Conservation (phyloP, 2,797 vertebrate species). For the Ctenopoma multispine region DNA sequence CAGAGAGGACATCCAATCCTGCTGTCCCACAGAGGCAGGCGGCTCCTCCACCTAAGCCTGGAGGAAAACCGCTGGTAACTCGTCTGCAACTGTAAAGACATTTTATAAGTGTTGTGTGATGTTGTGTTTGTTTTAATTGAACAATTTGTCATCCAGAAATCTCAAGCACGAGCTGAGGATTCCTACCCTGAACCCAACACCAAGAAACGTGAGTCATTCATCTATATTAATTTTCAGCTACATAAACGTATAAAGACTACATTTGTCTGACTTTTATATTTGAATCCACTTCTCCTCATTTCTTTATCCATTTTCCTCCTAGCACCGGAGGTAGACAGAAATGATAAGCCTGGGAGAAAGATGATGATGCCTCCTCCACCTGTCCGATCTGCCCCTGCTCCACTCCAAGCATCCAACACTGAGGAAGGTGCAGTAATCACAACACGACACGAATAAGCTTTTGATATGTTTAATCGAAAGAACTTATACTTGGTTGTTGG, state of each 20-base stretch:
- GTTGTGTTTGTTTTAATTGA: background rate
- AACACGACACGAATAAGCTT: conserved; percentile 1
- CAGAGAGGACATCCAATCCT: conserved; percentile 65
- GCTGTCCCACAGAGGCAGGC: conserved; percentile 64
- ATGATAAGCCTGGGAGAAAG: conserved; percentile 79
- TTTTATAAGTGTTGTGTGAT: background rate
- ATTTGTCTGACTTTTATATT: background rate
- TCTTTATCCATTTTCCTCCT: background rate
- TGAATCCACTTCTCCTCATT: background rate
- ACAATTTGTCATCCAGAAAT: conserved; percentile 55
- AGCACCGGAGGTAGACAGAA: conserved; percentile 83
- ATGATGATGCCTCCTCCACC: conserved; percentile 57
- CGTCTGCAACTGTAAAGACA: background rate
- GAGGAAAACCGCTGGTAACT: conserved; percentile 56
- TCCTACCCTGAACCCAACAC: conserved; percentile 50
- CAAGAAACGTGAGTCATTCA: conserved; percentile 76
- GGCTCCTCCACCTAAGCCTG: conserved; percentile 70
- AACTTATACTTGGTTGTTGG: conserved; percentile 1
- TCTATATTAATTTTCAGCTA: background rate
- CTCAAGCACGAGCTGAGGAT: conserved; percentile 50
- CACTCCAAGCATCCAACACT: conserved; percentile 26
- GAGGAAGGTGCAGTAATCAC: conserved; percentile 78
- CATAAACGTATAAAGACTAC: background rate
- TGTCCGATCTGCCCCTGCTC: conserved; percentile 25
- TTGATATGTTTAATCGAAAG: conserved; percentile 3